Evolutionary conservation across 92 coral and sea anemone species (phyloP), one percentile per base, ranked within the genome.

Genomic region (Epizoanthus rinbou): DNA sequence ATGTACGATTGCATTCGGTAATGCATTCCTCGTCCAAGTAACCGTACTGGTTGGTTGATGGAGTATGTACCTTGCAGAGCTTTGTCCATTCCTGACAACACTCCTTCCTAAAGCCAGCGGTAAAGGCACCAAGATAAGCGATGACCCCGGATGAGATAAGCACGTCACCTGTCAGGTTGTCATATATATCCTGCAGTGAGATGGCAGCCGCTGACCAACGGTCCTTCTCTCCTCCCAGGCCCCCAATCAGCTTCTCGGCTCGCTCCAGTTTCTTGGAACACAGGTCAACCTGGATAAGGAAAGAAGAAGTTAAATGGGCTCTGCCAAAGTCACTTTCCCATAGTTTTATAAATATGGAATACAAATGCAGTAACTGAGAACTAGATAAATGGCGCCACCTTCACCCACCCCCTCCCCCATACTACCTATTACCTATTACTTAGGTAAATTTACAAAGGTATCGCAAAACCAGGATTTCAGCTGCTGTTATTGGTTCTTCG

Each of bases 211-310:
- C 94, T 43, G 99, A 97, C 99, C 99, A 97, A 65, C 99, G 93
- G 80, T 97, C 99, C 73, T 97, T 97, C 85, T 97, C 99, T 79
- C 99, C 98, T 14, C 99, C 99, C 31, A 97, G 92, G 73, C 99
- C 99, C 18, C 99, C 99, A 24, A 97, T 97, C 52, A 97, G 91
- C 50, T 97, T 97, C 88, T 97, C 95, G 16, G 99, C 99, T 67
- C 99, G 93, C 18, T 90, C 97, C 35, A 97, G 93, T 76, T 97
- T 97, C 89, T 97, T 97, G n/a, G 97, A 93, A 75, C 99, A 97
- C 69, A 97, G 87, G 73, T 97, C 99, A 66, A 96, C 99, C 99
- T 97, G 41, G 69, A 72, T 33, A 18, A 10, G 17, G 21, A 21
- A 8, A 54, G 28, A 31, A n/a, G 54, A 7, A 9, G 75, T 68